These are phyloP conservation scores for Listronotus oregonensis DNA, from an alignment of 1,140 invertebrate genomes.

Conservation along the genomic window DNA sequence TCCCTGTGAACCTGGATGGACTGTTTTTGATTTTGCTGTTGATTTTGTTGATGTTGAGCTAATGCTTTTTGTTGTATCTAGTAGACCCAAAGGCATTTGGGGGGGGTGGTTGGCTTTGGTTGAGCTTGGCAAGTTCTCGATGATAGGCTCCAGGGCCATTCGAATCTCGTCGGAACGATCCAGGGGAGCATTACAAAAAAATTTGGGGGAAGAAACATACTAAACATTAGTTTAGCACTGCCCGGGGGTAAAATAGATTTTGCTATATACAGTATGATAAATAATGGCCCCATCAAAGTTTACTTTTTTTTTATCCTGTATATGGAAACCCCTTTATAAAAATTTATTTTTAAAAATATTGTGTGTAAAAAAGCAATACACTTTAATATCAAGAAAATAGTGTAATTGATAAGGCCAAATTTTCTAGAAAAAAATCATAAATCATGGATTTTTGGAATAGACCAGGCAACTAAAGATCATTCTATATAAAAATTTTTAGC, in stretches of 20 bases:
- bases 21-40: conserved; percentile 64
- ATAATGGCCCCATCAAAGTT: too few species aligned
- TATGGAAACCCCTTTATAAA: too few species aligned
- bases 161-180: conserved; percentile 85
- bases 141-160: conserved; percentile 90
- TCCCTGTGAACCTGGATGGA: background rate
- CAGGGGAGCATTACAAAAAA: conserved; percentile 70
- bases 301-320: too few species aligned
- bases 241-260: conserved; percentile 55
- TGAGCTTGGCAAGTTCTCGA: conserved; percentile 85
- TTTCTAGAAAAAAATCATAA: too few species aligned
- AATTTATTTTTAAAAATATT: too few species aligned
- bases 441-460: too few species aligned
- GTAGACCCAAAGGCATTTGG: conserved; percentile 65
- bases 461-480: too few species aligned
- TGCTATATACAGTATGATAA: too few species aligned
- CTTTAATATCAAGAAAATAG: too few species aligned
- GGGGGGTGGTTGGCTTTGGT: conserved; percentile 63
- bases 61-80: conserved; percentile 78
- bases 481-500: too few species aligned
- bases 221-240: conserved; percentile 70
- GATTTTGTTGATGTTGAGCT: conserved; percentile 62
- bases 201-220: conserved; percentile 80
- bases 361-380: too few species aligned
- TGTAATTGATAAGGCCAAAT: too few species aligned